phyloP scores from a whole-genome alignment of 2,797 vertebrate species.

The Tenualosa thibaudeaui region DNA sequence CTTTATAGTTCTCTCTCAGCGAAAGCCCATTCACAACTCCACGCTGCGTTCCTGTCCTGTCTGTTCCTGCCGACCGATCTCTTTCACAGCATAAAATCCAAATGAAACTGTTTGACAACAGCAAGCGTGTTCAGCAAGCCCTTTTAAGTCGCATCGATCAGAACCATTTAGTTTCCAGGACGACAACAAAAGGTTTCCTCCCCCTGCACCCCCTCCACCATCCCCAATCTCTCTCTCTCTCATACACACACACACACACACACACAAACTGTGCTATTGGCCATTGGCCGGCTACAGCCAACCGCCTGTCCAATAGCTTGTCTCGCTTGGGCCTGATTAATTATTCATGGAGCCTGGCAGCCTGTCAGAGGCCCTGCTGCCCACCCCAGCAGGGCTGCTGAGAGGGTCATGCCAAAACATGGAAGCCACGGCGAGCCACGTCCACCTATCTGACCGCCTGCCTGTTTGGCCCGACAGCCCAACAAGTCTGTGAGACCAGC shows the following conservation, averaged over 20 bases:
- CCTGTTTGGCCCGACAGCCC: not conserved
- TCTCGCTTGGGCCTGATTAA: constrained; percentile 55
- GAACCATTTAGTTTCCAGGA: constrained; percentile 38
- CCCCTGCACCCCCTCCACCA: not conserved
- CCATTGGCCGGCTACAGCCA: constrained; percentile 60
- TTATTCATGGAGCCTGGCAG: constrained; percentile 59
- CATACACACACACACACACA: too few species aligned
- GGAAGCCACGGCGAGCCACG: not conserved
- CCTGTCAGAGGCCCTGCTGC: constrained; percentile 27
- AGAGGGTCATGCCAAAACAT: not conserved
- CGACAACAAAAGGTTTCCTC: constrained; percentile 30
- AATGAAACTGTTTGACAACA: not conserved
- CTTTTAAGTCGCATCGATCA: constrained; percentile 48
- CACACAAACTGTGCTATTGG: not conserved
- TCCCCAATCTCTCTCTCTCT: too few species aligned
- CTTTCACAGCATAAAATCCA: not conserved
- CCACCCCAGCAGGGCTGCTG: not conserved
- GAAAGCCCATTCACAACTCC: not conserved
- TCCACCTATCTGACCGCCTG: not conserved
- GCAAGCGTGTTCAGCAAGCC: constrained; percentile 28
- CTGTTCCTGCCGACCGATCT: not conserved
- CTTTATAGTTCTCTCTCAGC: not conserved
- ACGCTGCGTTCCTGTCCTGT: not conserved
- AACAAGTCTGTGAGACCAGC: not conserved
- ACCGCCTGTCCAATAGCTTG: constrained; percentile 60